Evolutionary conservation across 2,113 vertebrate species (phyloP), one percentile per base, ranked within the genome.

Genomic region (Clinocottus analis): DNA sequence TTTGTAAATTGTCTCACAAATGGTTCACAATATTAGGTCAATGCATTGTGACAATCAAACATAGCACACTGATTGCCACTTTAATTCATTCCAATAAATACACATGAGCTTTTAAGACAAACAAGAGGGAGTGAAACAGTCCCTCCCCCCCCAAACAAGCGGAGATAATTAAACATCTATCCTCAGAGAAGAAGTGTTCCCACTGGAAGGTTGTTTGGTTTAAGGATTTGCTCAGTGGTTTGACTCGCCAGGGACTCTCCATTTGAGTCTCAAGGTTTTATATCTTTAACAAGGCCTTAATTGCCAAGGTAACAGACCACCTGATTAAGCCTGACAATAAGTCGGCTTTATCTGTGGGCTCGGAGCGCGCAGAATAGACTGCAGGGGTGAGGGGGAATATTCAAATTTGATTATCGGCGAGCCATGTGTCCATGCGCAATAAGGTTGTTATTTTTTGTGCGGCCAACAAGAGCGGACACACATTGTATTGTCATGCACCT

Each of bases 221-320:
- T 93, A 93, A 92, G 90, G 92, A 93, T 95, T 91, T 92, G 87
- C 92, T 91, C 91, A 82, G 92, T 94, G 94, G 95, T 96, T 96
- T 94, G 93, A 92, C 89, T 96, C 96, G 45, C 96, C 94, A 90
- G 97, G 96, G 96, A 97, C 89, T 93, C 96, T 94, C 94, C 92
- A 95, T 95, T 96, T 95, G 92, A 96, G 94, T 96, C 96, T 95
- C 95, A 95, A 95, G 95, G 95, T 96, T 97, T 97, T 96, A 95
- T 96, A 95, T 94, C 95, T 96, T 96, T 97, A 97, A 97, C 96
- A 97, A 96, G 96, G 94, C 95, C 97, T 97, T 97, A 97, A 97
- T 97, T 97, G 95, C 96, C 96, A 96, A 97, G 96, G 96, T 97
- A 98, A 97, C 96, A 95, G 94, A 95, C 95, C 96, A 97, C 96